Percentiles rank a stretch among this genome's conserved stretches.
Conservation (phyloP, 2,888 invertebrate species). For the Parapristionchus giblindavisi region DNA sequence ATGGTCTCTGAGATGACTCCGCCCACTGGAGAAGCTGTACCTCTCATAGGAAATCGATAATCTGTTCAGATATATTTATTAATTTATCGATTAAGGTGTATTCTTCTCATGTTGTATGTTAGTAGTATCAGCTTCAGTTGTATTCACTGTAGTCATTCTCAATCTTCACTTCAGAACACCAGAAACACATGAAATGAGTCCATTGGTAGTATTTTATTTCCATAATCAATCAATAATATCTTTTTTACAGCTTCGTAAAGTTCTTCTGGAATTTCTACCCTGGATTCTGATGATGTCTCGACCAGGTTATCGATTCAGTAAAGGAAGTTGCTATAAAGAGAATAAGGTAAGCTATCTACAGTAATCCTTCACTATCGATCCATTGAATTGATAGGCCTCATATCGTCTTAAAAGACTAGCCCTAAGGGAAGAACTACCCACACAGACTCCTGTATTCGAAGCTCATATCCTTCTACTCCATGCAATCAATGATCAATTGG, state of each 20-base stretch:
- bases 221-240: background rate
- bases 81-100: conserved; percentile 49
- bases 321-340: conserved; percentile 41
- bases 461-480: conserved; percentile 60
- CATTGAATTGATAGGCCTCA: background rate
- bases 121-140: conserved; percentile 64
- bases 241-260: conserved; percentile 42
- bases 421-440: conserved; percentile 41
- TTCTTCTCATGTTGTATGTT: conserved; percentile 68
- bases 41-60: conserved; percentile 41
- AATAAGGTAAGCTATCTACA: conserved; percentile 32
- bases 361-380: background rate
- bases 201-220: no score
- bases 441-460: conserved; percentile 57
- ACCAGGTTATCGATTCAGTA: conserved; percentile 57
- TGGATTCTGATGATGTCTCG: conserved; percentile 65
- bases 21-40: conserved; percentile 77
- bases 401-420: background rate
- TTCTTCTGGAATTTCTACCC: conserved; percentile 65
- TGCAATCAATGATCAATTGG: conserved; percentile 57
- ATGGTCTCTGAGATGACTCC: conserved; percentile 97
- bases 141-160: conserved; percentile 66
- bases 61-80: background rate
- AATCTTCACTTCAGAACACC: conserved; percentile 63
- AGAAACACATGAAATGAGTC: conserved; percentile 64